Evolutionary conservation across 2,888 invertebrate genomes (phyloP), one percentile per base, ranked within the genome.

Genomic region (Epistrophe eligans): DNA sequence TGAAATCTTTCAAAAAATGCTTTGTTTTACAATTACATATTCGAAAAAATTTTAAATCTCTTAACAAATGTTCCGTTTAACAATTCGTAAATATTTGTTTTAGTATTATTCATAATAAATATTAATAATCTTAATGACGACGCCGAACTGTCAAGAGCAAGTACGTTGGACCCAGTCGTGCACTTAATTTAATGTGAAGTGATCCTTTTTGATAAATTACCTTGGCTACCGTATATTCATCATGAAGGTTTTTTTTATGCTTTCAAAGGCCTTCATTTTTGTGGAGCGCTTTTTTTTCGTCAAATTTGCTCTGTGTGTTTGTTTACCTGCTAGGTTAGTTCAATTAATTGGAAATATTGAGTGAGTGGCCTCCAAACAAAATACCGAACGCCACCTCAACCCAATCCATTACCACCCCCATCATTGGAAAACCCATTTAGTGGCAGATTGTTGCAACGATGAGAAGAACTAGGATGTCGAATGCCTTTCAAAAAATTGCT

Each of bases 261-360:
- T 50, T 57, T 70, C 24, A 74, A 50, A 74, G 62, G 64, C 82
- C 83, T 82, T 50, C 74, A 71, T 70, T 81, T 73, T 48, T 60
- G 48, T 77, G 77, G 40, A 73, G 57, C 35, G n/a, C 24, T 66
- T 52, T 79, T 73, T 79, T 73, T 71, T 72, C 35, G 55, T 60
- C 45, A 77, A 77, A 64, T 67, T 64, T 76, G 50, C 11, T 71
- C 24, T 11, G 43, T 66, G 45, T 77, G 82, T 83, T 87, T 87
- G 85, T 71, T 87, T 87, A 79, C 82, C 83, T 79, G 10, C 38
- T 76, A 84, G 79, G 87, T 88, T 84, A 84, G 87, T 67, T 88
- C 87, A 88, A 88, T 87, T 87, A 87, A 87, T 88, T 88, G 87
- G 87, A 88, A 88, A 84, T 79, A 88, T 84, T 82, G 79, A 88